Evolutionary conservation across 2,113 vertebrate species (phyloP), one percentile per base, ranked within the genome.

Genomic region (Caracal caracal): DNA sequence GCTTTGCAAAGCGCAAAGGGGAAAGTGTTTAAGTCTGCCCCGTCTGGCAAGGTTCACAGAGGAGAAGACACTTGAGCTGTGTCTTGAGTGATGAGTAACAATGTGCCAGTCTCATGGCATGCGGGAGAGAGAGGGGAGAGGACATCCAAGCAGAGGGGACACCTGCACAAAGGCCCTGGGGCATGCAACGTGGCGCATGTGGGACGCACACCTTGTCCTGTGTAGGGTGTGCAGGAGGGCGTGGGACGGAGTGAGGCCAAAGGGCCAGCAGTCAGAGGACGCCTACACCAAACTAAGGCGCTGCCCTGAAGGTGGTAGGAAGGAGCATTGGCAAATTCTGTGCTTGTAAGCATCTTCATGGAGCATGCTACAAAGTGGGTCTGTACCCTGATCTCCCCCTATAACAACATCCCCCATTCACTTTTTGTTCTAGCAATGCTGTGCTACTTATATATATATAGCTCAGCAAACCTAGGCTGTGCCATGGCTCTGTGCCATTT

Each of bases 121-220:
- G 24, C 10, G 10, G 28, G 20, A 19, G 80, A 59, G 56, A n/a
- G 61, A 13, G 26, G 12, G 40, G 43, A 16, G 30, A 73, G 66
- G 85, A 37, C 11, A 1, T 47, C 15, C 65, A 6, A 59, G 49
- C 59, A 28, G 51, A 33, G 33, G 12, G 47, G 37, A 10, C 22
- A 4, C 40, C 11, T 10, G 51, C 35, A n/a, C 4, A 0, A 49
- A 70, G 33, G 40, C 66, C 81, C 81, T 15, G 19, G n/a, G 43
- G 6, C 51, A 0, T 2, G 30, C 30, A 71, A 1, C 30, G 1
- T 4, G 2, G 37, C 13, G 35, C 2, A 0, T 6, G 17, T 2
- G 15, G 86, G n/a, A 16, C 49, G 43, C 37, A 1, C 43, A 15
- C 1, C n/a, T 35, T 1, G 1, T 47, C 73, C 24, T 5, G 53